Conservation (phyloP, 2,888 invertebrate species). For the Heliconius hortense region DNA sequence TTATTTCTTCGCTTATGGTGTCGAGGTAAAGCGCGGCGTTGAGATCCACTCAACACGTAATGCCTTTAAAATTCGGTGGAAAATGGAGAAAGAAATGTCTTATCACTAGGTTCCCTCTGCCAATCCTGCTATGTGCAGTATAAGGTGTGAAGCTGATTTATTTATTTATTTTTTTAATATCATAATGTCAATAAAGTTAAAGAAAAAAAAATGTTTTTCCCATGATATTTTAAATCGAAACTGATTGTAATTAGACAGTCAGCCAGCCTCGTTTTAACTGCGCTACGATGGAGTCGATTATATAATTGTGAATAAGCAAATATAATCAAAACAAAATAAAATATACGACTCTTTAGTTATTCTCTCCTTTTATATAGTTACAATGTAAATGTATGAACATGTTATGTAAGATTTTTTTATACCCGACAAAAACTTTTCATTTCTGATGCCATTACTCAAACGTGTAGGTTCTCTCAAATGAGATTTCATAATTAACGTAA, state of each 20-base stretch:
- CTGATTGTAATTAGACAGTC: background rate
- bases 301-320: background rate
- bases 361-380: background rate
- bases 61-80: no score
- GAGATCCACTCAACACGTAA: no score
- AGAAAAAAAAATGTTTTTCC: no score
- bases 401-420: constrained; percentile 51
- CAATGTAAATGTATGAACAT: constrained; percentile 6
- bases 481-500: constrained; percentile 81
- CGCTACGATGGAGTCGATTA: background rate
- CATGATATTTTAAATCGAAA: no score
- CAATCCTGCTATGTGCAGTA: no score
- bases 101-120: no score
- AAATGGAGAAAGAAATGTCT: no score
- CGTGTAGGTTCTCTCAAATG: constrained; percentile 75
- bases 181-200: background rate
- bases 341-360: background rate
- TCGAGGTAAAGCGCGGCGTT: no score
- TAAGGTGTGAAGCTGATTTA: no score
- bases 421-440: constrained; percentile 63
- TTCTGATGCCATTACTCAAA: constrained; percentile 75
- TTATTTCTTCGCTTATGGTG: no score
- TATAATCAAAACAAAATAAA: background rate
- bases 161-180: no score
- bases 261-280: background rate